Evolutionary conservation across 2,797 vertebrate genomes (phyloP), one percentile per base, ranked within the genome.

Genomic region (Tiaroga cobitis): DNA sequence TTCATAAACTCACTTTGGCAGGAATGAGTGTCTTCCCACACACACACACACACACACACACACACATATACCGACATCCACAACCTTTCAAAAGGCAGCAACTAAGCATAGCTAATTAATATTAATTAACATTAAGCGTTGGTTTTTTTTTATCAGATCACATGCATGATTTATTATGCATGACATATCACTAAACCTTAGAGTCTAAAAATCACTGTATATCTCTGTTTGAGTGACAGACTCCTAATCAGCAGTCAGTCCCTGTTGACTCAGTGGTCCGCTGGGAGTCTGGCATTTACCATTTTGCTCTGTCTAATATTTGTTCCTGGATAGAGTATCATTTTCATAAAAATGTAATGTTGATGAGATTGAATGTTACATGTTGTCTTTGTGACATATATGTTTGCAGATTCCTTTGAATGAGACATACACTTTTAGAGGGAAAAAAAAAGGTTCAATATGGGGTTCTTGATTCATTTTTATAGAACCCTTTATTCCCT

Each of bases 91-190:
- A 54, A 54, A 61, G 8, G 5, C 67, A 37, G 34, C 34, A 65
- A 63, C 34, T 37, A 39, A 74, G 37, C 34, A 46, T 4, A 46
- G 59, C 5, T 65, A 32, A 65, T 10, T 65, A 32, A 65, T 65
- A 65, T 65, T 65, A 65, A 65, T 65, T 18, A 65, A 65, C 15
- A 75, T 80, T 63, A 67, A 80, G 76, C 8, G 46, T 82, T 29
- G 39, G n/a, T n/a, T 73, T 85, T 54, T 51, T 70, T 83, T 76
- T 67, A 69, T 83, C 51, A 80, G 67, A 79, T 84, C 15, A 75
- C 18, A 70, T 32, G 76, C 29, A 29, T 81, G 46, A 63, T 82
- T 59, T 74, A 29, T 82, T n/a, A 61, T 77, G 34, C 54, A 61
- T 61, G 13, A 26, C 15, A 24, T 56, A 56, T 56, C 11, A 15